phyloP scores from a whole-genome alignment of 1,140 invertebrate species.

The Brachionus asplanchnoidis region DNA sequence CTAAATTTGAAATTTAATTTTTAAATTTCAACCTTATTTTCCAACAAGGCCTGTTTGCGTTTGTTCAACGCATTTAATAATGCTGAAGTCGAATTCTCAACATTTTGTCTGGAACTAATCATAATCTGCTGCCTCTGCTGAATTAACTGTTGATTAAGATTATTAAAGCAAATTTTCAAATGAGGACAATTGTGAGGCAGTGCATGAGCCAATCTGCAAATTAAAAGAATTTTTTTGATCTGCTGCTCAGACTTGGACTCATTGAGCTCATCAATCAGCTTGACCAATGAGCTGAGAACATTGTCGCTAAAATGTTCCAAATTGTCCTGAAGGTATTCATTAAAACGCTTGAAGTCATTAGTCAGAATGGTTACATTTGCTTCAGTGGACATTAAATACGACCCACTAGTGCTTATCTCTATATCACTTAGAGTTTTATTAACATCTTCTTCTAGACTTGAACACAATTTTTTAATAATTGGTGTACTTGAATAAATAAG shows the following conservation, averaged over 20 bases:
- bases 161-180: conserved; percentile 34
- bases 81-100: not conserved
- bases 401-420: conserved; percentile 12
- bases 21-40: not conserved
- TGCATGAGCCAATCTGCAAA: conserved; percentile 14
- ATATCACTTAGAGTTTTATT: not conserved
- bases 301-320: conserved; percentile 1
- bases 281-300: not conserved
- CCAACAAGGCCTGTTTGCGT: not conserved
- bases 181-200: conserved; percentile 28
- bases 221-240: conserved; percentile 8
- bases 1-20: not conserved
- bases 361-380: not conserved
- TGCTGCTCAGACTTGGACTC: not conserved
- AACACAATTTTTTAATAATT: conserved; percentile 5
- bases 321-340: conserved; percentile 18
- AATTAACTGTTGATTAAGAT: conserved; percentile 19
- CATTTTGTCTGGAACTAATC: not conserved
- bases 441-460: not conserved
- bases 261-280: not conserved
- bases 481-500: conserved; percentile 4
- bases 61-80: not conserved
- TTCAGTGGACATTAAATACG: not conserved
- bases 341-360: conserved; percentile 10
- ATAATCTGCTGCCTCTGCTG: conserved; percentile 9